Evolutionary conservation across 1,140 invertebrate genomes (phyloP).

Genomic region (Penaeus indicus): DNA sequence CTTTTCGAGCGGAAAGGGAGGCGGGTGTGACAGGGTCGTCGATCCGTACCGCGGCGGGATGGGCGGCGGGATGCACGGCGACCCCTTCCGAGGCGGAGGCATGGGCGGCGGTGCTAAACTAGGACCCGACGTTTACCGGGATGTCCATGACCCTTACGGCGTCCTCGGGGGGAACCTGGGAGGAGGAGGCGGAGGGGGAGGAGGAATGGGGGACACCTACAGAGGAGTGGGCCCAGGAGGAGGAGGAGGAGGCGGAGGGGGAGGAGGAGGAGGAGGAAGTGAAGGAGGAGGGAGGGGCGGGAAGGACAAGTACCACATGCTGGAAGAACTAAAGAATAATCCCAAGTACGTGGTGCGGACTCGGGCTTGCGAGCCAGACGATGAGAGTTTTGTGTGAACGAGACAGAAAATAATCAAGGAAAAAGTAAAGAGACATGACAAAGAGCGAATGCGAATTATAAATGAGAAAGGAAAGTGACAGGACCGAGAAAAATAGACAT

Average conservation of each 20-base stretch:
- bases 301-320: constrained; percentile 40
- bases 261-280: constrained; percentile 3
- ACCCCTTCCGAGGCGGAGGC: neutral
- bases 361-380: constrained; percentile 40
- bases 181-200: neutral
- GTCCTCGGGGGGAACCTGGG: neutral
- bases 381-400: constrained; percentile 53
- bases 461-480: neutral
- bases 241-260: neutral
- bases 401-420: neutral
- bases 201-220: neutral
- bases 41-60: neutral
- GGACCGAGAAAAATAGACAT: neutral
- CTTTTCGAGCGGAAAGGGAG: no score
- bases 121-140: constrained; percentile 1
- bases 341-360: constrained; percentile 56
- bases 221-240: neutral
- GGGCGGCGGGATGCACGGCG: neutral
- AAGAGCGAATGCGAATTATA: neutral
- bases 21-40: neutral
- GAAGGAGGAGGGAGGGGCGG: constrained; percentile 32
- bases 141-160: neutral
- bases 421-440: neutral
- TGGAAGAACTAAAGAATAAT: constrained; percentile 53
- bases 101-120: constrained; percentile 25